phyloP scores from a whole-genome alignment of 1,140 invertebrate species.

The Drosophila oshimai region DNA sequence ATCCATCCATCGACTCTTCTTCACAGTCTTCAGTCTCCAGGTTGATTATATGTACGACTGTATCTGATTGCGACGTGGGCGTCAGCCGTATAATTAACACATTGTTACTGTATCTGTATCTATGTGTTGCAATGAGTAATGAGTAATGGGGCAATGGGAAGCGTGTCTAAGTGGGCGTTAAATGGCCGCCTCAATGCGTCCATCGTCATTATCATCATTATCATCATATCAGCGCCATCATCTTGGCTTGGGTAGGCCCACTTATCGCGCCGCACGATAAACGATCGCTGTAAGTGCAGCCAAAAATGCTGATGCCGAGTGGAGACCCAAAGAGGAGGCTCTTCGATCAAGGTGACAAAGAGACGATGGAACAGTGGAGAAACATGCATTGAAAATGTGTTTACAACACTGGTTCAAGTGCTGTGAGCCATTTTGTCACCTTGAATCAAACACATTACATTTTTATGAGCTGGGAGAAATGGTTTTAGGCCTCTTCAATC shows the following conservation, averaged over 20 bases:
- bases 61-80: constrained; percentile 33
- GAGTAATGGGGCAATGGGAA: constrained; percentile 41
- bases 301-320: constrained; percentile 1
- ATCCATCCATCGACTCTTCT: constrained; percentile 16
- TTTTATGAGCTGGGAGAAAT: no score
- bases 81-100: constrained; percentile 47
- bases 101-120: constrained; percentile 20
- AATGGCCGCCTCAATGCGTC: constrained; percentile 54
- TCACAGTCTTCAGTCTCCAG: constrained; percentile 5
- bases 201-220: constrained; percentile 17
- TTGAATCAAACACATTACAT: no score
- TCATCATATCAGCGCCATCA: constrained; percentile 17
- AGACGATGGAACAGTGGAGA: not conserved
- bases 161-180: constrained; percentile 60
- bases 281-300: not conserved
- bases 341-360: constrained; percentile 2
- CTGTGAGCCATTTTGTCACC: no score
- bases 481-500: no score
- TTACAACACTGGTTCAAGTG: not conserved
- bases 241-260: constrained; percentile 28
- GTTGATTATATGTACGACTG: constrained; percentile 3
- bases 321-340: not conserved
- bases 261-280: constrained; percentile 11
- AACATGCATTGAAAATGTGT: not conserved
- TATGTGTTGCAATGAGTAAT: constrained; percentile 34